Evolutionary conservation across 2,797 vertebrate genomes (phyloP).

Genomic region (Buphagus erythrorhynchus): DNA sequence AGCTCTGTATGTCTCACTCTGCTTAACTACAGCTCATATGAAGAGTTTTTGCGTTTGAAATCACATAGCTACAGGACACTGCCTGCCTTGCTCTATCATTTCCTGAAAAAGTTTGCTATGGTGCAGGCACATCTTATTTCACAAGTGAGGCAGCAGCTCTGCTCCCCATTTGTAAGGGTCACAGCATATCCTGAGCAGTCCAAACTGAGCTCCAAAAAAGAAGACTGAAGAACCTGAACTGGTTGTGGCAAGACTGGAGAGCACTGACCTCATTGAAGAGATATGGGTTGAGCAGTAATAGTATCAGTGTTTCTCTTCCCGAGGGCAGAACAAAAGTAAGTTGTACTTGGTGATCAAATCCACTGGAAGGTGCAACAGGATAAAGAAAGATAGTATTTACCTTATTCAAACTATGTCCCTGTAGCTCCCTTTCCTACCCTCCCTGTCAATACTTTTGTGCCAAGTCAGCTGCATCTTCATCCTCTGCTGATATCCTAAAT

Average conservation of each 20-base stretch:
- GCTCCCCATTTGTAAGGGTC: background rate
- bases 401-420: background rate
- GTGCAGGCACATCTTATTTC: background rate
- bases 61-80: background rate
- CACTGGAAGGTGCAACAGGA: conserved; percentile 61
- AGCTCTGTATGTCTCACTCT: background rate
- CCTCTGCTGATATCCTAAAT: background rate
- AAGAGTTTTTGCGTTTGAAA: background rate
- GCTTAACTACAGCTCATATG: background rate
- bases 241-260: background rate
- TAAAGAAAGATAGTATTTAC: background rate
- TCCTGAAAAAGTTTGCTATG: background rate
- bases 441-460: background rate
- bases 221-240: background rate
- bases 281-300: background rate
- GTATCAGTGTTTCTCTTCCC: background rate
- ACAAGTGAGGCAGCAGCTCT: background rate
- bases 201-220: background rate
- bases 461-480: conserved; percentile 4
- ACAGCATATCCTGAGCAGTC: background rate
- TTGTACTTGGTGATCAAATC: conserved; percentile 38
- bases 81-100: background rate
- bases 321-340: background rate
- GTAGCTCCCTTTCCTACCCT: background rate
- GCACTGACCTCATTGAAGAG: background rate